phyloP scores from a whole-genome alignment of 2,797 vertebrate species.

The Antrozous pallidus region DNA sequence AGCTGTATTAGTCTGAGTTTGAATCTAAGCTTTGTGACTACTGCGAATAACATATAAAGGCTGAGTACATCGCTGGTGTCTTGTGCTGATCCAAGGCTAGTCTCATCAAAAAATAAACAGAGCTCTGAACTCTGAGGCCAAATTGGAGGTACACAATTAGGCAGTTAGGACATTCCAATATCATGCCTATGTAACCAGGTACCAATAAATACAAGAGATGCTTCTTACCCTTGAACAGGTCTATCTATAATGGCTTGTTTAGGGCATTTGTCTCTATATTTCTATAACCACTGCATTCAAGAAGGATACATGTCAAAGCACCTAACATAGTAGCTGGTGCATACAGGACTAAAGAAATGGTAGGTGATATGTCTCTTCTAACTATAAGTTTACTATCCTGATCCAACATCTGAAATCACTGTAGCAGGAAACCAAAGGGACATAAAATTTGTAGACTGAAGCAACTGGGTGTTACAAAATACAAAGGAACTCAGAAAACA shows the following conservation, averaged over 20 bases:
- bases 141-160: neutral
- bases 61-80: neutral
- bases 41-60: neutral
- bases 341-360: conserved; percentile 6
- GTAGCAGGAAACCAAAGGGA: neutral
- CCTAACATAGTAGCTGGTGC: neutral
- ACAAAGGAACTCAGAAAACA: neutral
- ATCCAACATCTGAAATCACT: conserved; percentile 5
- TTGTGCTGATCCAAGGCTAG: conserved; percentile 25
- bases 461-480: neutral
- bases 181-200: neutral
- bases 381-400: neutral
- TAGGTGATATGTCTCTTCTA: conserved; percentile 5
- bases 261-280: neutral
- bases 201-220: neutral
- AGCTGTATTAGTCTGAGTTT: neutral
- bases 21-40: conserved; percentile 35
- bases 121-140: neutral
- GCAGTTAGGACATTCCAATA: neutral
- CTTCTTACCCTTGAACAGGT: neutral
- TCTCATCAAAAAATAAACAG: conserved; percentile 2
- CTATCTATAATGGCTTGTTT: neutral
- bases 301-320: neutral
- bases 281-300: neutral
- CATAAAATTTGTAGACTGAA: neutral